phyloP scores from a whole-genome alignment of 37 sponge, comb jelly and placozoan species.

The Agelas oroides region DNA sequence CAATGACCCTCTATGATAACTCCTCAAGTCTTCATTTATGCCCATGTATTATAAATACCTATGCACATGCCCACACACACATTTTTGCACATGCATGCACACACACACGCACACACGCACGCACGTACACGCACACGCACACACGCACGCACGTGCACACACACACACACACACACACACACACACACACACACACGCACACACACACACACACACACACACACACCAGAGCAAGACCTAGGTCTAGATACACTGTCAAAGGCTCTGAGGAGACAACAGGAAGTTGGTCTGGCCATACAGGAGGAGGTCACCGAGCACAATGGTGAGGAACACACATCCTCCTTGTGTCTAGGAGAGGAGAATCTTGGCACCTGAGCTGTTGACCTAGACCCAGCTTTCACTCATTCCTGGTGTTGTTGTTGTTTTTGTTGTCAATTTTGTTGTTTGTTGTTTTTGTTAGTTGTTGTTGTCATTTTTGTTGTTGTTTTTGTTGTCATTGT shows the following conservation, averaged over 20 bases:
- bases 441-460: too few species aligned
- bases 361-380: too few species aligned
- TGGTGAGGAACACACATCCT: conserved; percentile 41
- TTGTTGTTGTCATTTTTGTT: too few species aligned
- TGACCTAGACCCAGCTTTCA: too few species aligned
- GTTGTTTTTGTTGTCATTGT: too few species aligned
- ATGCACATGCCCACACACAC: background rate
- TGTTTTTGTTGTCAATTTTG: too few species aligned
- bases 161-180: conserved; percentile 19
- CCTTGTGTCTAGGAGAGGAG: too few species aligned
- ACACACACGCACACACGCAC: background rate
- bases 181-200: conserved; percentile 22
- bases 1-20: background rate
- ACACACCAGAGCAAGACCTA: conserved; percentile 80
- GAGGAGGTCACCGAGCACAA: conserved; percentile 84
- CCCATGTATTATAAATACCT: background rate
- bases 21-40: background rate
- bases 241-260: conserved; percentile 84
- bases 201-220: conserved; percentile 25
- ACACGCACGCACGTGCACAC: background rate
- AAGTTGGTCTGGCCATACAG: conserved; percentile 84
- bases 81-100: background rate
- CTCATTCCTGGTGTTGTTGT: too few species aligned
- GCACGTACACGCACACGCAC: background rate
- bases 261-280: conserved; percentile 76